Evolutionary conservation across 2,888 invertebrate species (phyloP), one percentile per base, ranked within the genome.

Genomic region (Ennomos erosarius): DNA sequence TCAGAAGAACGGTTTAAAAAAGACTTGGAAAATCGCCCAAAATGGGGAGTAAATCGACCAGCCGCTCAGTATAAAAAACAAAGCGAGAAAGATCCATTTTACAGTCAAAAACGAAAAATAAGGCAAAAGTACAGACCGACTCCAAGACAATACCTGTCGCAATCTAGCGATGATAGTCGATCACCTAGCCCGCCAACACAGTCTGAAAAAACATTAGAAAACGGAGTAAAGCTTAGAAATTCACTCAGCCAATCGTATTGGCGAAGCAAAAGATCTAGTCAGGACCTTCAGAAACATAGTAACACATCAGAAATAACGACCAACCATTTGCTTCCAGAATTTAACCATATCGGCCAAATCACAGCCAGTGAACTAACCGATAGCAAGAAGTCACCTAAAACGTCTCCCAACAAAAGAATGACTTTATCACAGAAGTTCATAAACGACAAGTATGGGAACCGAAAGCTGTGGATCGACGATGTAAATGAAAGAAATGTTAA

Each of bases 71-170:
- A 97, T 78, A 94, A 97, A 60, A 97, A 97, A 77, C 97, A 98
- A 85, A 97, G 97, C 76, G 98, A 98, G 81, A 96, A 97, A 75
- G 98, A 98, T 89, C 97, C 97, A 0, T 95, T 96, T 80, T 97
- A 97, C 73, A 94, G 95, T 62, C 95, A 95, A 81, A 94, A 95
- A 77, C 90, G 95, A 64, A 95, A 96, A 82, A 85, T 95, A 54
- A 90, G 95, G 12, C 94, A 95, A 75, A 94, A 95, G 79, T 93
- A 94, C 66, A 93, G 95, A 59, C 93, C 94, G 51, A 94, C 93
- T 78, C 85, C 85, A 16, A 86, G 93, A 67, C 91, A 92, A 67
- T 93, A 93, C 73, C 75, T 93, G 55, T 93, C 93, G 12, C 93
- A 94, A 69, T 94, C 94, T 0, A 94, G 94, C 73, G 94, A 95